phyloP scores from a whole-genome alignment of 2,113 vertebrate species.

The Sus scrofa region T2T-Sscrofa CM000814.6:8173501-8174000 shows the following conservation, averaged over 20 bases:
- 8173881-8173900: constrained; percentile 13
- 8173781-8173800: constrained; percentile 1
- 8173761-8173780: constrained; percentile 7
- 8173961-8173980: background rate
- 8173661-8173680: background rate
- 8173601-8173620: background rate
- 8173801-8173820: constrained; percentile 31
- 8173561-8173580: background rate
- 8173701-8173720: background rate
- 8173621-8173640: background rate
- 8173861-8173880: background rate
- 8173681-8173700: background rate
- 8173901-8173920: constrained; percentile 15
- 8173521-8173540: background rate
- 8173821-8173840: background rate
- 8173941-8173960: background rate
- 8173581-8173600: background rate
- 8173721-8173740: background rate
- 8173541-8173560: background rate
- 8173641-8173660: background rate
- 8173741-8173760: background rate
- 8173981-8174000: background rate
- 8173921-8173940: background rate
- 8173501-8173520: background rate
- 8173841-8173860: background rate